phyloP scores from a whole-genome alignment of 1,140 invertebrate species.

The Panulirus ornatus region DNA sequence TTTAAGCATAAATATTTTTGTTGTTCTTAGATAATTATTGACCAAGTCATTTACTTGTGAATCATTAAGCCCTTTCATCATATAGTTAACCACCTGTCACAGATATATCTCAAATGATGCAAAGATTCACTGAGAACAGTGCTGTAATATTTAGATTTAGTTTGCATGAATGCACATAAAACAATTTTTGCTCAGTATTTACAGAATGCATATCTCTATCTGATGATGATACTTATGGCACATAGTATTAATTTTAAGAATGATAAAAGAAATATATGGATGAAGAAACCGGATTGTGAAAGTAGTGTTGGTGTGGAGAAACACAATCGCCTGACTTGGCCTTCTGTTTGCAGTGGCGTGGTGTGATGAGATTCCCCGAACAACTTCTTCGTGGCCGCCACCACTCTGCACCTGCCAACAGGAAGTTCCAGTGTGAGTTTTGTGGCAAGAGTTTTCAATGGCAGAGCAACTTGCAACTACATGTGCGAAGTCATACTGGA shows the following conservation, averaged over 20 bases:
- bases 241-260: background rate
- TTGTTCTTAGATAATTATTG: too few species aligned
- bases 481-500: slow-evolving; percentile 58
- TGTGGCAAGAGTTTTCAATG: slow-evolving; percentile 65
- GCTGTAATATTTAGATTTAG: too few species aligned
- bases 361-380: slow-evolving; percentile 22
- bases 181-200: too few species aligned
- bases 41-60: too few species aligned
- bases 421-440: slow-evolving; percentile 59
- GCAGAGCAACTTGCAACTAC: slow-evolving; percentile 64
- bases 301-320: slow-evolving; percentile 22
- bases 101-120: too few species aligned
- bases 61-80: too few species aligned
- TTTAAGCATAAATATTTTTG: too few species aligned
- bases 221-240: too few species aligned
- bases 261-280: background rate
- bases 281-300: background rate
- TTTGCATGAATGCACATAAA: too few species aligned
- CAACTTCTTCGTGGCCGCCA: slow-evolving; percentile 6
- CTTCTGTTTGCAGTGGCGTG: slow-evolving; percentile 67
- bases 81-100: too few species aligned
- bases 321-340: slow-evolving; percentile 40
- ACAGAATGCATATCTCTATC: too few species aligned
- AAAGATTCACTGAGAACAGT: too few species aligned
- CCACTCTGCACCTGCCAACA: slow-evolving; percentile 2